Evolutionary conservation across 2,797 vertebrate genomes (phyloP).

Genomic region (Phalanger gymnotis): DNA sequence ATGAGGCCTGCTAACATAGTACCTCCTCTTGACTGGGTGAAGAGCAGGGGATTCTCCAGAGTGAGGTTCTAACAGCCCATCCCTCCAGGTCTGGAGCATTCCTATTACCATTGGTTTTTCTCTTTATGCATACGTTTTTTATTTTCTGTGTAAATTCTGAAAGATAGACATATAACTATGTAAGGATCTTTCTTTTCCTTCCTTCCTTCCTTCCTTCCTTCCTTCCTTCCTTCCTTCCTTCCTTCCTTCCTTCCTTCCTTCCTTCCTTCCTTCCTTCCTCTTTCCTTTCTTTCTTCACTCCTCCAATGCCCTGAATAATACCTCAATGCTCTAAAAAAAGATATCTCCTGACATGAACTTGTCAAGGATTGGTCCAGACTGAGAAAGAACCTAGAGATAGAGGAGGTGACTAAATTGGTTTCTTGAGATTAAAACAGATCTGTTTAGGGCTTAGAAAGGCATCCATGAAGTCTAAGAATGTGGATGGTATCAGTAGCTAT

Average conservation of each 20-base stretch:
- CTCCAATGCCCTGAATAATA: neutral
- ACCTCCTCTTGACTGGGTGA: too few species aligned
- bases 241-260: neutral
- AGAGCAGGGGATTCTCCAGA: too few species aligned
- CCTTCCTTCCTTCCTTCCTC: too few species aligned
- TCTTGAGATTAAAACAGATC: neutral
- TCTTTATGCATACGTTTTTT: neutral
- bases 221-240: neutral
- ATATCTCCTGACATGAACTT: neutral
- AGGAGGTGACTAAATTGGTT: neutral
- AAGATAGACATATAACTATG: neutral
- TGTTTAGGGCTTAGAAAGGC: neutral
- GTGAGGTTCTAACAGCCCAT: too few species aligned
- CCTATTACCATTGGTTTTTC: neutral
- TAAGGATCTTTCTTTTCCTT: neutral
- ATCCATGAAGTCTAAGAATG: neutral
- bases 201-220: neutral
- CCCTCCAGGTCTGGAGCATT: too few species aligned
- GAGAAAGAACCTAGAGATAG: neutral
- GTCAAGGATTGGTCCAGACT: neutral
- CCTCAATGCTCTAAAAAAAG: neutral
- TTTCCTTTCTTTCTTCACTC: neutral
- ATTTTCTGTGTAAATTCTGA: neutral
- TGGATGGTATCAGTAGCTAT: neutral
- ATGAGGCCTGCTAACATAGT: constrained; percentile 28